phyloP scores from a whole-genome alignment of 2,888 invertebrate genomes.

The Tenthredo amoena region DNA sequence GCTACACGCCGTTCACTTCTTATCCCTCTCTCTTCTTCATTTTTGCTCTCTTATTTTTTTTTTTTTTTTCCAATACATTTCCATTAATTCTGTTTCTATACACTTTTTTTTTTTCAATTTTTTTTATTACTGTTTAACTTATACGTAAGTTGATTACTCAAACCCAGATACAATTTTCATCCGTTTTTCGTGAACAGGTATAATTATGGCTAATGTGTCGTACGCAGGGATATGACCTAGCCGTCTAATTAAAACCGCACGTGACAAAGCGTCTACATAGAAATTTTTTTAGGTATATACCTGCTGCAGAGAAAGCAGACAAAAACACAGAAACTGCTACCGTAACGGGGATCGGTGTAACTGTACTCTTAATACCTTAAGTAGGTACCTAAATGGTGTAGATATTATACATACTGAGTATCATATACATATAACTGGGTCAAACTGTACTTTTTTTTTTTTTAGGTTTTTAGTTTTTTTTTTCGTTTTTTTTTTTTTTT shows the following conservation, averaged over 20 bases:
- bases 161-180: neutral
- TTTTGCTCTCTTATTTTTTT: neutral
- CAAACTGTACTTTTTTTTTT: neutral
- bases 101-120: neutral
- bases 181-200: neutral
- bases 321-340: slow-evolving; percentile 44
- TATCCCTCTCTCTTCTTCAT: neutral
- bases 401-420: neutral
- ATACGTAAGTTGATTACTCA: neutral
- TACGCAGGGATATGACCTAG: too few species aligned
- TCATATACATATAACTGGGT: slow-evolving; percentile 4
- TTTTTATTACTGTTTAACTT: neutral
- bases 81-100: too few species aligned
- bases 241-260: neutral
- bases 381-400: slow-evolving; percentile 25
- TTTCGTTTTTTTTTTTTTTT: neutral
- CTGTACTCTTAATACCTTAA: slow-evolving; percentile 24
- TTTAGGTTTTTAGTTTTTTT: neutral
- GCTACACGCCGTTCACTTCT: slow-evolving; percentile 49
- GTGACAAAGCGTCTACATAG: neutral
- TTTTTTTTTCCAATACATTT: neutral
- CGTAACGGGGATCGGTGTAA: slow-evolving; percentile 46
- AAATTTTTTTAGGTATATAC: neutral
- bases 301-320: slow-evolving; percentile 35
- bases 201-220: too few species aligned